Evolutionary conservation across 2,113 vertebrate species (phyloP), one percentile per base, ranked within the genome.

Genomic region (Lucifuga dentata): DNA sequence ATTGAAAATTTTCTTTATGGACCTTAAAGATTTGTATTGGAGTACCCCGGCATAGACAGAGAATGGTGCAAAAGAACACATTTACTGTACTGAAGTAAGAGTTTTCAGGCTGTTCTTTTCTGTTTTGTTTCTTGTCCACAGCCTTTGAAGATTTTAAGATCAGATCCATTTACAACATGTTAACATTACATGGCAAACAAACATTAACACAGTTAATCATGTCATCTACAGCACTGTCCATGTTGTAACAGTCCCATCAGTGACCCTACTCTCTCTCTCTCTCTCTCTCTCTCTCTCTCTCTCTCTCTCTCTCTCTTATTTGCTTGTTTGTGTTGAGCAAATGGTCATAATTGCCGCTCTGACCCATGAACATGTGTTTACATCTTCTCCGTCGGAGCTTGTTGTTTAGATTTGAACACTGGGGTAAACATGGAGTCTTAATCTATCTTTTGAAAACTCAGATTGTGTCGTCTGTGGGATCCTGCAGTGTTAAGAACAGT

Each of bases 311-410:
- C 58, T 40, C 46, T 63, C 24, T 77, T 33, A 55, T 72, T 59
- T 76, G 40, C 58, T 69, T 90, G 80, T 88, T 90, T 90, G 85
- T 59, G 45, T 56, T 41, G 24, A 39, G 11, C 33, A 88, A 88
- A 85, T 84, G 21, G n/a, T 65, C 78, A 59, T 85, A 88, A 91
- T 89, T 86, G 64, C 62, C 12, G 45, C 61, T 38, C 5, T 72
- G 64, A 73, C 67, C 57, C 60, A 52, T 71, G 44, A 66, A 59
- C 73, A 63, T 39, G 19, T 73, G 81, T 81, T 80, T 76, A 63
- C 53, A 49, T 85, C 44, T 67, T 46, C 8, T 1, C 77, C 44
- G 53, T 56, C 65, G 50, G 36, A 20, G 50, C 46, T 57, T 23
- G 32, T 67, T 78, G 73, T 73, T 83, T 83, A 48, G 20, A 68